Percentiles rank a stretch among this genome's conserved stretches.
Conservation (phyloP, 2,113 vertebrate genomes). For the Pyxicephalus adspersus region DNA sequence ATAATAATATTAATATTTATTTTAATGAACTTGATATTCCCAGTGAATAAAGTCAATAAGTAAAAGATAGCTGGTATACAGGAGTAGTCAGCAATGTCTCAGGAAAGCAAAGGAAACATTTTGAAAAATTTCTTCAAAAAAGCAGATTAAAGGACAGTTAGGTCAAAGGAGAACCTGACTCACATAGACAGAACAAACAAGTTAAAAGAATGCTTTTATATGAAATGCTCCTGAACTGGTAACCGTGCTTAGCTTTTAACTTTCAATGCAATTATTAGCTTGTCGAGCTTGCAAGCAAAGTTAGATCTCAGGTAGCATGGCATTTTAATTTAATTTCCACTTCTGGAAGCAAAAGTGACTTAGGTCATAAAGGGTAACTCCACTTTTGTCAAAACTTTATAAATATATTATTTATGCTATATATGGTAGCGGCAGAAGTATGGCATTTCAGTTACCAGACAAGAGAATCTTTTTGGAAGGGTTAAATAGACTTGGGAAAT, state of each 20-base stretch:
- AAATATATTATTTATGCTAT: not conserved
- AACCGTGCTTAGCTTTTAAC: slow-evolving; percentile 42
- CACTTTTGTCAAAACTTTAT: not conserved
- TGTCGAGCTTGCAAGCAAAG: slow-evolving; percentile 30
- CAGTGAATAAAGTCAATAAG: slow-evolving; percentile 23
- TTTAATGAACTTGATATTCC: not conserved
- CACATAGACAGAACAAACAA: slow-evolving; percentile 41
- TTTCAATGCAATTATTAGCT: slow-evolving; percentile 55
- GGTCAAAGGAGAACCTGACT: slow-evolving; percentile 29
- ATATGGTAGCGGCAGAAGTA: too few species aligned
- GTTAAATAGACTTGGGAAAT: too few species aligned
- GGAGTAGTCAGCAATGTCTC: slow-evolving; percentile 28
- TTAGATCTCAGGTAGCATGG: slow-evolving; percentile 31
- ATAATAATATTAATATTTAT: not conserved
- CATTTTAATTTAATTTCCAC: slow-evolving; percentile 40
- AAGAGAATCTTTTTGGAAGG: too few species aligned
- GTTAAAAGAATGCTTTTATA: slow-evolving; percentile 40
- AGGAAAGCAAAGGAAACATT: slow-evolving; percentile 1
- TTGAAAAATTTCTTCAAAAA: slow-evolving; percentile 49
- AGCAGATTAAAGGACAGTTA: slow-evolving; percentile 48
- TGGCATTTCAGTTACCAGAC: too few species aligned
- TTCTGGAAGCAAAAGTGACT: slow-evolving; percentile 24
- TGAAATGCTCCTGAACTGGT: slow-evolving; percentile 14
- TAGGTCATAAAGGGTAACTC: slow-evolving; percentile 18
- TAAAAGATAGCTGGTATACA: not conserved